Percentiles rank a stretch among this genome's conserved stretches.
phyloP scores from a whole-genome alignment of 2,797 vertebrate genomes.

The Helostoma temminkii region DNA sequence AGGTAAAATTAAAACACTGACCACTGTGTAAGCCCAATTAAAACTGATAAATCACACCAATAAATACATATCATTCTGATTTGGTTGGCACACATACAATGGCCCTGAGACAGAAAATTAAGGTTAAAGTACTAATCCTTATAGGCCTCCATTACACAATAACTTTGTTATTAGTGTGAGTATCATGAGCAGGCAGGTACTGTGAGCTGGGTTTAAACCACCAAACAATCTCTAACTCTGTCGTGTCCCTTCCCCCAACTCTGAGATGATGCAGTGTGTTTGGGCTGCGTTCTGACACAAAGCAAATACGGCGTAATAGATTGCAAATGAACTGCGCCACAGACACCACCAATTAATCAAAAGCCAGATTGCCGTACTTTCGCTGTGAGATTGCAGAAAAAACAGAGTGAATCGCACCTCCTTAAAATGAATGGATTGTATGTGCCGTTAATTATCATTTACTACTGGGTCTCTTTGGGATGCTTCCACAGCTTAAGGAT shows the following conservation, averaged over 20 bases:
- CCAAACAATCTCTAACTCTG: slow-evolving; percentile 21
- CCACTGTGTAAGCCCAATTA: not conserved
- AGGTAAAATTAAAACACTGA: too few relatives aligned
- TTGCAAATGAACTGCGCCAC: slow-evolving; percentile 82
- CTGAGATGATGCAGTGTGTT: slow-evolving; percentile 82
- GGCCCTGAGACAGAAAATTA: not conserved
- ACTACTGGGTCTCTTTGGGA: slow-evolving; percentile 73
- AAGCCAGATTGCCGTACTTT: slow-evolving; percentile 75
- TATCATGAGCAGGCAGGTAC: slow-evolving; percentile 10
- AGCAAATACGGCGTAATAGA: slow-evolving; percentile 84
- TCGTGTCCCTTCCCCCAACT: slow-evolving; percentile 41
- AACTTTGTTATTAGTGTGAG: slow-evolving; percentile 14
- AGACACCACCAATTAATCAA: slow-evolving; percentile 83
- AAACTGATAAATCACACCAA: too few relatives aligned
- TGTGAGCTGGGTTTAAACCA: slow-evolving; percentile 16
- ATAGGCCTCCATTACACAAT: not conserved
- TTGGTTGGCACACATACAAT: not conserved
- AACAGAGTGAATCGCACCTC: slow-evolving; percentile 63
- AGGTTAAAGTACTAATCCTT: not conserved
- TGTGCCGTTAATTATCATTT: slow-evolving; percentile 84
- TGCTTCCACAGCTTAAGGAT: slow-evolving; percentile 77
- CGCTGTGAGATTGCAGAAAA: slow-evolving; percentile 44
- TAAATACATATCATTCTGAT: too few relatives aligned
- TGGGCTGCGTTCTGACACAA: slow-evolving; percentile 81
- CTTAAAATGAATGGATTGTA: slow-evolving; percentile 81